Evolutionary conservation across 1,140 invertebrate genomes (phyloP), one percentile per base, ranked within the genome.

Genomic region (Drepana arcuata): DNA sequence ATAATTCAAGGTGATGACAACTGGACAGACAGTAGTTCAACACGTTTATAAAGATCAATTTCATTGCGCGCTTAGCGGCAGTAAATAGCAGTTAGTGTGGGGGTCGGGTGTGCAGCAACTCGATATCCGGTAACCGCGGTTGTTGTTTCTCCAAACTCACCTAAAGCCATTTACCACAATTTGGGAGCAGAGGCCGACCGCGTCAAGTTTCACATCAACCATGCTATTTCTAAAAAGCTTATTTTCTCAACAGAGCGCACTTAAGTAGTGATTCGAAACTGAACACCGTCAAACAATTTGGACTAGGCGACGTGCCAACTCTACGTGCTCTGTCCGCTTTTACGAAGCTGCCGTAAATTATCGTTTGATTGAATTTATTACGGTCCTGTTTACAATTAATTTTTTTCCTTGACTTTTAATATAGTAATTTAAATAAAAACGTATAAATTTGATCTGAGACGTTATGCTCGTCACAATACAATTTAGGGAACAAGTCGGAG

Each of bases 161-260:
- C 61, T 65, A 67, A 78, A 58, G 55, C 61, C 65, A 71, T 77
- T 72, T 71, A 70, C 49, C 41, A 69, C 69, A 68, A 60, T 72
- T 64, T 55, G 51, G 55, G 71, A 51, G 69, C 60, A 69, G 64
- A 77, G 69, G 68, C 70, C 62, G 59, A 39, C 14, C 40, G 55
- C 35, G 16, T 78, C 60, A 34, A 32, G 39, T 80, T 74, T 48
- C 75, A 55, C 50, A 53, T 54, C 46, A 36, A 32, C 38, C 38
- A 57, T 64, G 68, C 65, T 75, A 78, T 80, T 80, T 75, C 63
- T 65, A 77, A 80, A 80, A 72, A 72, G 62, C 57, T 58, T 80
- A 73, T 80, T 78, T 78, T 80, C 60, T 48, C 66, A 80, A 45
- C 67, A 31, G 61, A 65, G 62, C 59, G 65, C 69, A 47, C 64